phyloP scores from a whole-genome alignment of 1,140 invertebrate species.

The Papilio polytes region DNA sequence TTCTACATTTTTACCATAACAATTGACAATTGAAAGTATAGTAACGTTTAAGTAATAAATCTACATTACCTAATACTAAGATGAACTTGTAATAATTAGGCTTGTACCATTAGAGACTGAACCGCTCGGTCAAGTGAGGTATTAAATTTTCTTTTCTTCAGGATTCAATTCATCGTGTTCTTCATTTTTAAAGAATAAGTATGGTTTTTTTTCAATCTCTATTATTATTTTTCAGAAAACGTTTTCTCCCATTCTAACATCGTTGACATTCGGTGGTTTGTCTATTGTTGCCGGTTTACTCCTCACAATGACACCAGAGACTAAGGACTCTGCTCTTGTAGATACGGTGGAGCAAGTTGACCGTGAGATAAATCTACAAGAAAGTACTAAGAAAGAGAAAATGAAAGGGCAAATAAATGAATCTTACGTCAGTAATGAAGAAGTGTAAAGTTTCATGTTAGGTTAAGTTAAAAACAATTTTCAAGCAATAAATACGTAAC shows the following conservation, averaged over 20 bases:
- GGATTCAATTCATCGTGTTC: no score
- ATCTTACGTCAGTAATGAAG: not conserved
- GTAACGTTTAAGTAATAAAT: no score
- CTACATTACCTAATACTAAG: no score
- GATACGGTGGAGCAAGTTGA: conserved; percentile 32
- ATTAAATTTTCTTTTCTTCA: no score
- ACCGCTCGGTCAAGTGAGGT: no score
- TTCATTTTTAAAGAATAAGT: not conserved
- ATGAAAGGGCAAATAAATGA: not conserved
- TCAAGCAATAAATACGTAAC: not conserved
- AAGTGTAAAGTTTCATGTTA: not conserved
- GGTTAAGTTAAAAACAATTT: not conserved
- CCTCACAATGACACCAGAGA: conserved; percentile 16
- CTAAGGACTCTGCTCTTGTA: conserved; percentile 26
- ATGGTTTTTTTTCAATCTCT: not conserved
- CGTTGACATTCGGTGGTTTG: not conserved
- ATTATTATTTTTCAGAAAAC: not conserved
- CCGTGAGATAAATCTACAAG: not conserved
- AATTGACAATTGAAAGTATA: no score
- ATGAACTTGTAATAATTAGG: no score
- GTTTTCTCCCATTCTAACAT: not conserved
- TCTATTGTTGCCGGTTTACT: conserved; percentile 15
- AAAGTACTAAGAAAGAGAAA: not conserved
- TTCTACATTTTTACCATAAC: no score
- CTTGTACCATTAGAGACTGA: no score